Conservation (phyloP, 2,797 vertebrate genomes). For the Halcyon chelicuti region DNA sequence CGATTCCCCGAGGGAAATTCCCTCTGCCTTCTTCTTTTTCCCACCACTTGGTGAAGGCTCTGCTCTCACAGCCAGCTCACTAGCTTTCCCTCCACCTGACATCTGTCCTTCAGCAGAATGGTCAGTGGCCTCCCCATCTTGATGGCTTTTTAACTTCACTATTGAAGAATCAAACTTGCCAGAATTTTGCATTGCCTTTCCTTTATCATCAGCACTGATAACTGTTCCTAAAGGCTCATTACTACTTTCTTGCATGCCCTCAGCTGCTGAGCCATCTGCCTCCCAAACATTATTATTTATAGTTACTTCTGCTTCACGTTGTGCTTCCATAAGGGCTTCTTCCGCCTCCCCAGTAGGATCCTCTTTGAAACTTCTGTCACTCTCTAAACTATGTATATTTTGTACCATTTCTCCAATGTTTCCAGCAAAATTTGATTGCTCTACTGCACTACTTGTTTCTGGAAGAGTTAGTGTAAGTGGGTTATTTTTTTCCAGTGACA, state of each 20-base stretch:
- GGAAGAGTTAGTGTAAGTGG: background rate
- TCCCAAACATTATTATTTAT: constrained; percentile 72
- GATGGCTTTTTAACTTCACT: constrained; percentile 84
- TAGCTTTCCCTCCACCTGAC: background rate
- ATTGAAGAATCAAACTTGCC: constrained; percentile 91
- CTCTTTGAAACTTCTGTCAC: constrained; percentile 36
- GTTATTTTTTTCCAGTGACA: background rate
- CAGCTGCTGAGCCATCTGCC: constrained; percentile 71
- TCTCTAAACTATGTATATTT: constrained; percentile 27
- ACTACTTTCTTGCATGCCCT: constrained; percentile 63
- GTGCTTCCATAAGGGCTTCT: constrained; percentile 68
- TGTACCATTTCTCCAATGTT: background rate
- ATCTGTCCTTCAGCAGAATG: constrained; percentile 68
- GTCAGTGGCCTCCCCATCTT: constrained; percentile 77
- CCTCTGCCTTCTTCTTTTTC: constrained; percentile 79
- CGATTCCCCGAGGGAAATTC: constrained; percentile 65
- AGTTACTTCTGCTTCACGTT: constrained; percentile 68
- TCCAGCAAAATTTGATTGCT: constrained; percentile 29
- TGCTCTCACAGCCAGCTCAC: constrained; percentile 47
- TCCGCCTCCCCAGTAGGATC: constrained; percentile 55
- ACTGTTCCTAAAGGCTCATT: constrained; percentile 68
- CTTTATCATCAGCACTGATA: constrained; percentile 71
- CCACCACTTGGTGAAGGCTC: constrained; percentile 45
- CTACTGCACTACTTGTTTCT: constrained; percentile 37
- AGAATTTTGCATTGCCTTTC: constrained; percentile 74